A percentile compares a stretch with the other conserved stretches of the same genome.
Conservation (phyloP, 2,797 vertebrate species). For the Lepilemur septentrionalis region DNA sequence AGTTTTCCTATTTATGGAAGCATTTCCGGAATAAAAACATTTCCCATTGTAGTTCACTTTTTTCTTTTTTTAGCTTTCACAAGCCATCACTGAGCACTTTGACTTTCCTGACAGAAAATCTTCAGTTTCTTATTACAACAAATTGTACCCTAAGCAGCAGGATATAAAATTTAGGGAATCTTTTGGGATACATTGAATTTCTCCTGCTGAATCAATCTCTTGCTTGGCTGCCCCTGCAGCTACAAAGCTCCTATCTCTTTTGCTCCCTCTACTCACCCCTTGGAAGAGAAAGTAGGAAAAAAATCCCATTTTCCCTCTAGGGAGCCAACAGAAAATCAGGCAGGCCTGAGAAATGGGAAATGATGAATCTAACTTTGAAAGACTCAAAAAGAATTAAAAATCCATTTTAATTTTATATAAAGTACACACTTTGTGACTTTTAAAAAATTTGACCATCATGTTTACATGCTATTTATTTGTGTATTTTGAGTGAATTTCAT, state of each 20-base stretch:
- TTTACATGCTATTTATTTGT: slow-evolving; percentile 64
- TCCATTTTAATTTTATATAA: slow-evolving; percentile 76
- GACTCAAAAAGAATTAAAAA: slow-evolving; percentile 69
- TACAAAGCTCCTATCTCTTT: slow-evolving; percentile 80
- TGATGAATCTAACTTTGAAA: slow-evolving; percentile 67
- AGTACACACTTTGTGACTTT: slow-evolving; percentile 68
- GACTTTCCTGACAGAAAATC: slow-evolving; percentile 80
- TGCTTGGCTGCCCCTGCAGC: slow-evolving; percentile 81
- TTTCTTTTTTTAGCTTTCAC: slow-evolving; percentile 12
- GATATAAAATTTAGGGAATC: slow-evolving; percentile 79
- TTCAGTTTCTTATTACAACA: slow-evolving; percentile 82
- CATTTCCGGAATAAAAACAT: slow-evolving; percentile 68
- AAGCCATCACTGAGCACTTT: slow-evolving; percentile 70
- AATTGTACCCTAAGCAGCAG: slow-evolving; percentile 78
- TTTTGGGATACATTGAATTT: slow-evolving; percentile 82
- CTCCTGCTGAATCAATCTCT: slow-evolving; percentile 85
- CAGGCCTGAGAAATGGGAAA: slow-evolving; percentile 70
- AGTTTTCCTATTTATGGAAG: slow-evolving; percentile 48
- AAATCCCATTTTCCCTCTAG: slow-evolving; percentile 73
- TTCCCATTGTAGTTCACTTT: slow-evolving; percentile 45
- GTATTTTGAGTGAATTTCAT: slow-evolving; percentile 60
- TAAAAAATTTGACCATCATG: slow-evolving; percentile 37
- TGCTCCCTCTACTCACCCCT: slow-evolving; percentile 80
- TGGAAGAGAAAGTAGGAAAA: slow-evolving; percentile 27
- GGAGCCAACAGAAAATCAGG: slow-evolving; percentile 72